These are phyloP conservation scores for Magallana ariakensis DNA, from an alignment of 1,140 invertebrate species.

Conservation along the genomic window DNA sequence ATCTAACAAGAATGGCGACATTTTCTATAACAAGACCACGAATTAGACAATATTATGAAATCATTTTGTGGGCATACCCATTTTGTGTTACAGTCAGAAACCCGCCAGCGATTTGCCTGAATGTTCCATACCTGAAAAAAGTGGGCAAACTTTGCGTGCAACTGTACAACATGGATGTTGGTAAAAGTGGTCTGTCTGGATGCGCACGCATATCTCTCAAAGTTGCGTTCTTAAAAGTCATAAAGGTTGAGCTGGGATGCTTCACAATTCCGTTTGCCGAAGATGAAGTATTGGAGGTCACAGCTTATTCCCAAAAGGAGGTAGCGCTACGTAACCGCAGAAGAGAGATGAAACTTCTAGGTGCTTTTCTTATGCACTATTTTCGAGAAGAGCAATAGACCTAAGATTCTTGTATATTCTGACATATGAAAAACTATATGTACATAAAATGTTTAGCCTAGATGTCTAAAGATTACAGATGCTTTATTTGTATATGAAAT, in stretches of 20 bases:
- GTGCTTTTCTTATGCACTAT: too few species aligned
- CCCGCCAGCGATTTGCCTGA: slow-evolving; percentile 21
- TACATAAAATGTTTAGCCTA: too few species aligned
- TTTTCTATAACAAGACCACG: too few species aligned
- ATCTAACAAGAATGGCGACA: too few species aligned
- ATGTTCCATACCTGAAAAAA: slow-evolving; percentile 13
- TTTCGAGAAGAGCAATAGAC: too few species aligned
- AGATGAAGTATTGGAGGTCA: too few species aligned
- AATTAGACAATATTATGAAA: too few species aligned
- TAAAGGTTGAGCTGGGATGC: slow-evolving; percentile 24
- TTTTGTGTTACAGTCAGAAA: neutral
- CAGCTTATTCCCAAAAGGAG: neutral
- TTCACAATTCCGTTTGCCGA: slow-evolving; percentile 21
- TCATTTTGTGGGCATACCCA: too few species aligned
- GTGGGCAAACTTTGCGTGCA: slow-evolving; percentile 15
- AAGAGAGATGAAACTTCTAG: neutral
- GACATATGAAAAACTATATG: too few species aligned
- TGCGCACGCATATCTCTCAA: slow-evolving; percentile 14
- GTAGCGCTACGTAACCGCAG: neutral
- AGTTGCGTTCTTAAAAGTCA: neutral
- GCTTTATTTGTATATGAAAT: too few species aligned
- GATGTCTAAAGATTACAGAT: too few species aligned
- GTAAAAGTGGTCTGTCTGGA: neutral
- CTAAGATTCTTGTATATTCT: too few species aligned
- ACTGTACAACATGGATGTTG: neutral